A percentile compares a stretch with the other conserved stretches of the same genome.
These are phyloP conservation scores for Polyommatus iphigenia DNA, from an alignment of 2,888 invertebrate genomes.

Conservation along the genomic window DNA sequence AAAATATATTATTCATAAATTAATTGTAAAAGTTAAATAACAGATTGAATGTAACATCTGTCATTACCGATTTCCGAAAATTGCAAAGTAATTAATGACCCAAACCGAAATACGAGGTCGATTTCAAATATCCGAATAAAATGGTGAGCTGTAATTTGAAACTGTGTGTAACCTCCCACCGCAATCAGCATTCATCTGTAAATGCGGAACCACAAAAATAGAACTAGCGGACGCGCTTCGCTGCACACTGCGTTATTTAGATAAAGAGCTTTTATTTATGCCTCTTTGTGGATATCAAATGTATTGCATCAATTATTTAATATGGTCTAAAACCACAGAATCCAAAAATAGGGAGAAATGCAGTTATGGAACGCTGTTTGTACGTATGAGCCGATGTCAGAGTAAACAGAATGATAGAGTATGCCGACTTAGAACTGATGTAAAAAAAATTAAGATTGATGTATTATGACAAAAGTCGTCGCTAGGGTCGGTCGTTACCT, in stretches of 20 bases:
- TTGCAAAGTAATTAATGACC: neutral
- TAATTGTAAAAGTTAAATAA: neutral
- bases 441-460: no score
- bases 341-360: neutral
- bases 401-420: no score
- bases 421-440: no score
- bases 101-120: neutral
- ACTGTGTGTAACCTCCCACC: constrained; percentile 31
- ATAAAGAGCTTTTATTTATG: constrained; percentile 14
- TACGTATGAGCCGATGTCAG: no score
- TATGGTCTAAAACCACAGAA: neutral
- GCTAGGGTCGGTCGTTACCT: no score
- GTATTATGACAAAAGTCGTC: no score
- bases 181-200: constrained; percentile 41
- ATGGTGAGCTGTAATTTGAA: constrained; percentile 19
- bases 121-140: constrained; percentile 23
- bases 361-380: no score
- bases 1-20: no score
- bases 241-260: constrained; percentile 17
- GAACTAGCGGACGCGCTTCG: constrained; percentile 42
- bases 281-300: neutral
- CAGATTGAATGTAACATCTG: neutral
- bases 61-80: neutral
- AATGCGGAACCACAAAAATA: constrained; percentile 40
- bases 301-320: neutral